Percentiles rank a stretch among this genome's conserved stretches.
Evolutionary conservation across 2,888 invertebrate genomes (phyloP).

Genomic region (Adineta ricciae): DNA sequence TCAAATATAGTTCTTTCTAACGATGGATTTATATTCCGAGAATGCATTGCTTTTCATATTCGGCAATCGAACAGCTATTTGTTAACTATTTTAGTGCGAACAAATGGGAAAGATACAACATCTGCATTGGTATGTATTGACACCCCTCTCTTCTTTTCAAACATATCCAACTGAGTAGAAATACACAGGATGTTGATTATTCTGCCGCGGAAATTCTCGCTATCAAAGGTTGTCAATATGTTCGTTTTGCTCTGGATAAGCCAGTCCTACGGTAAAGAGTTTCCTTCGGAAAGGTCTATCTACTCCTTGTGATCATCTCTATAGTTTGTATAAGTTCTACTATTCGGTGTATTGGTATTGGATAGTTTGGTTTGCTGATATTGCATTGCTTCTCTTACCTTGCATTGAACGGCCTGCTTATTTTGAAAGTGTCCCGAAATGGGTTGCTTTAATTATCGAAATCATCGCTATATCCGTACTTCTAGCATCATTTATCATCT

Average conservation of each 20-base stretch:
- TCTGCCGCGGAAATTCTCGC: neutral
- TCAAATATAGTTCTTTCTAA: no score
- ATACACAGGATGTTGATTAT: conserved; percentile 4
- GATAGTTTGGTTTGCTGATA: neutral
- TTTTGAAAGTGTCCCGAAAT: neutral
- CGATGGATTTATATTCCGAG: no score
- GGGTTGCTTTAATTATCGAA: neutral
- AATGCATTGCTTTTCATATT: no score
- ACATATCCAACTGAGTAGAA: neutral
- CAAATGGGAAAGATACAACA: neutral
- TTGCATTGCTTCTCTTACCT: neutral
- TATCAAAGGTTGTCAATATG: neutral
- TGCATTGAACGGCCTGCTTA: neutral
- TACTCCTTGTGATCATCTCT: neutral
- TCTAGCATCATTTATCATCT: neutral
- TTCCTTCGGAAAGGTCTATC: no score
- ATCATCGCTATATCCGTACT: neutral
- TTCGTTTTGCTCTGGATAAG: neutral
- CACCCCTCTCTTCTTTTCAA: neutral
- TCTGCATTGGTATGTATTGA: neutral
- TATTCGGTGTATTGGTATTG: neutral
- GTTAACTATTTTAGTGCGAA: neutral
- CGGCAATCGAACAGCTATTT: no score
- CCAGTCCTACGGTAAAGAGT: neutral
- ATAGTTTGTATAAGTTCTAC: neutral